These are phyloP conservation scores for Ormyrus pomaceus DNA, from an alignment of 2,888 invertebrate genomes.

Conservation along the genomic window DNA sequence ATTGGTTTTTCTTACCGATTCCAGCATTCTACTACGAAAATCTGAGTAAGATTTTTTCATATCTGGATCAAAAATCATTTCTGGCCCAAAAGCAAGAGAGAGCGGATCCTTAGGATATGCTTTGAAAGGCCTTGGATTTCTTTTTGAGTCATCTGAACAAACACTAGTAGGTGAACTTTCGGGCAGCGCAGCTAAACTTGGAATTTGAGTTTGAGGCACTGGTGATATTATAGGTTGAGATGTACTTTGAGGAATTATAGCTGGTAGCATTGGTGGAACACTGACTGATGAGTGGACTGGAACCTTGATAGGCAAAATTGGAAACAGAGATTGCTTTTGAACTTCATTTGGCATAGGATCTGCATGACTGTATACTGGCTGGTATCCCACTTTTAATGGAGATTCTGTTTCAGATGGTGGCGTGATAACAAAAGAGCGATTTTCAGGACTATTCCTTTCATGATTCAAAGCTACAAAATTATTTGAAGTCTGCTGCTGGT, in stretches of 20 bases:
- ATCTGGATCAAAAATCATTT: constrained; percentile 77
- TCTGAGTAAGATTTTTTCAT: constrained; percentile 83
- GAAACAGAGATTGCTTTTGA: constrained; percentile 34
- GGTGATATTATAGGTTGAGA: not conserved
- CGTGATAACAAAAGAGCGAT: constrained; percentile 65
- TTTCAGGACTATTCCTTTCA: constrained; percentile 64
- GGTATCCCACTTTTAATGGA: constrained; percentile 62
- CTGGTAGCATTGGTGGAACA: constrained; percentile 33
- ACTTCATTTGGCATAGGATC: not conserved
- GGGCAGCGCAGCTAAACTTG: constrained; percentile 46
- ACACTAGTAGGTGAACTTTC: constrained; percentile 32
- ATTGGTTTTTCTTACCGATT: constrained; percentile 82
- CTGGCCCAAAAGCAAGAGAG: constrained; percentile 78
- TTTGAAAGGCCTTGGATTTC: constrained; percentile 81
- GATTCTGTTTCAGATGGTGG: constrained; percentile 69
- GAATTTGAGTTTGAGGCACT: constrained; percentile 20
- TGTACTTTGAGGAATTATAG: constrained; percentile 26
- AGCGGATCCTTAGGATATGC: constrained; percentile 85
- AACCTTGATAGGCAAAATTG: constrained; percentile 54
- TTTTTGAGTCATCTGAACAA: constrained; percentile 68
- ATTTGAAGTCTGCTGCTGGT: constrained; percentile 37
- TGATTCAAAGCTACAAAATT: constrained; percentile 33
- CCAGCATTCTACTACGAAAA: constrained; percentile 83
- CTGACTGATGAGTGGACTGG: constrained; percentile 45
- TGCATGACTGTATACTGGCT: constrained; percentile 58